Conservation (phyloP, 1,140 invertebrate species). For the Cydia amplana region DNA sequence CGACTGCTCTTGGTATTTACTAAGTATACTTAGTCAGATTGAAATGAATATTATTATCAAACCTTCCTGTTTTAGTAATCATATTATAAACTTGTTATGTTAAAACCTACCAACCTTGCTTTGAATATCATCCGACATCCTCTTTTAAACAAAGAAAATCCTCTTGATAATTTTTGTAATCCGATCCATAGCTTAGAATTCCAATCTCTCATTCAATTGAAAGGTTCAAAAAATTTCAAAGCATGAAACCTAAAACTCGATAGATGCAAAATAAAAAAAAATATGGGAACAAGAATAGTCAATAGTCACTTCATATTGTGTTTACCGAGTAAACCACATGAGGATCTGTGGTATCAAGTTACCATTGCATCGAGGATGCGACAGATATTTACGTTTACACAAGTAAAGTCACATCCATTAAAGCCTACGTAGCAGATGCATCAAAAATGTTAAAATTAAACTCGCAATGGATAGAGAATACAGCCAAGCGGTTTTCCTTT, state of each 20-base stretch:
- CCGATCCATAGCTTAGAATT: constrained; percentile 46
- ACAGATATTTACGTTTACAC: constrained; percentile 26
- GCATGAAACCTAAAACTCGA: constrained; percentile 66
- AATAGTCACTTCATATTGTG: constrained; percentile 77
- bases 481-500: not conserved
- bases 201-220: constrained; percentile 61
- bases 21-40: not conserved
- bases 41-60: not conserved
- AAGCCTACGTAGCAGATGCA: constrained; percentile 21
- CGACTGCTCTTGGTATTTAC: too few relatives aligned
- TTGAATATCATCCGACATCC: constrained; percentile 34
- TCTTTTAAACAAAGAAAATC: not conserved
- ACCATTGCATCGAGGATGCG: constrained; percentile 40
- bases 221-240: constrained; percentile 46
- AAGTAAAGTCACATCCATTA: constrained; percentile 41
- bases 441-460: constrained; percentile 28
- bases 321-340: constrained; percentile 71
- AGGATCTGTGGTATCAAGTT: constrained; percentile 69
- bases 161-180: constrained; percentile 43
- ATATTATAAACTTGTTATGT: not conserved
- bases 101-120: not conserved
- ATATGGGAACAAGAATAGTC: constrained; percentile 73
- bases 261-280: constrained; percentile 72
- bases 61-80: not conserved
- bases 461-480: constrained; percentile 48